Evolutionary conservation across 2,113 vertebrate genomes (phyloP).

Genomic region (Pterocles gutturalis): DNA sequence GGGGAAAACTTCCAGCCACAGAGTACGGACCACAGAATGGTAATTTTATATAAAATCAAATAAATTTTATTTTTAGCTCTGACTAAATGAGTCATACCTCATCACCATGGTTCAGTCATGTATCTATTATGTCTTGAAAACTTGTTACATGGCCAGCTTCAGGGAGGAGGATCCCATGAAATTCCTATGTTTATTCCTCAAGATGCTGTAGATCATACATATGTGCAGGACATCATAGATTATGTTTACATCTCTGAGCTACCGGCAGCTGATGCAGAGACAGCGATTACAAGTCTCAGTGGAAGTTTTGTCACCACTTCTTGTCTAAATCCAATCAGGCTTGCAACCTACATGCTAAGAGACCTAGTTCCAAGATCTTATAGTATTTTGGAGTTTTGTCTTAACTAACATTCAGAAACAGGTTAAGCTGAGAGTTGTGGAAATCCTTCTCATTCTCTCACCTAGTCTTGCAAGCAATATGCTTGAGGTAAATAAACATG

Average conservation of each 20-base stretch:
- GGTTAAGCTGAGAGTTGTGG: neutral
- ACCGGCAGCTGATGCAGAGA: neutral
- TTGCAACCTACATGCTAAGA: neutral
- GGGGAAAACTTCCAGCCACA: neutral
- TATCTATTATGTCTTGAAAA: neutral
- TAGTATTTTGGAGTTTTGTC: neutral
- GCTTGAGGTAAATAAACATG: neutral
- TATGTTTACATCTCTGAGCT: neutral
- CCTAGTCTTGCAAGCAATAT: neutral
- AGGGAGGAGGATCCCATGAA: neutral
- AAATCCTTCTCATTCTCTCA: neutral
- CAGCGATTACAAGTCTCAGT: neutral
- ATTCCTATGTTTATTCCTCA: neutral
- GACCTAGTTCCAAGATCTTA: neutral
- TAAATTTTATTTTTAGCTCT: neutral
- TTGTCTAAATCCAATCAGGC: neutral
- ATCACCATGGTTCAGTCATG: neutral
- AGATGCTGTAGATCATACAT: neutral
- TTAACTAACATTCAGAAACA: neutral
- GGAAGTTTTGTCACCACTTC: neutral
- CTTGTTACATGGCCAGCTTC: neutral
- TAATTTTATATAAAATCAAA: neutral
- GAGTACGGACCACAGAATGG: accelerated
- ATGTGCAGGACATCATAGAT: neutral
- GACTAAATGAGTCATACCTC: neutral